phyloP scores from a whole-genome alignment of 1,140 invertebrate species.

The Drosophila mauritiana region DNA sequence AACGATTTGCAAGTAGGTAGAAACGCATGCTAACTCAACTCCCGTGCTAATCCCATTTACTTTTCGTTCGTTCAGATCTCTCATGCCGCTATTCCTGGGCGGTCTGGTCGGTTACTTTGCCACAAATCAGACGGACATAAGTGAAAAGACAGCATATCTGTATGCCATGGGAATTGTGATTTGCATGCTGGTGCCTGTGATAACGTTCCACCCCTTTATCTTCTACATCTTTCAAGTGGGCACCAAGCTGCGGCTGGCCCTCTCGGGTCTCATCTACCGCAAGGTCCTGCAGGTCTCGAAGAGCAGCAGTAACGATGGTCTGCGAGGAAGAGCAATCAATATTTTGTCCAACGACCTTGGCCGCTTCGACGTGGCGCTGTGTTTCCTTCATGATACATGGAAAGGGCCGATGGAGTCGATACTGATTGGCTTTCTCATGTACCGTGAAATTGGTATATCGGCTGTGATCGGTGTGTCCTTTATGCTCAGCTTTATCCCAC shows the following conservation, averaged over 20 bases:
- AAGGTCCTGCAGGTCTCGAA: conserved; percentile 89
- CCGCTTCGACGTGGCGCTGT: conserved; percentile 88
- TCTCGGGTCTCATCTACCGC: conserved; percentile 92
- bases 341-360: conserved; percentile 94
- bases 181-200: conserved; percentile 87
- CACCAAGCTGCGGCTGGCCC: conserved; percentile 91
- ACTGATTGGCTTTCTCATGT: conserved; percentile 91
- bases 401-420: conserved; percentile 91
- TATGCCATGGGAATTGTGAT: conserved; percentile 90
- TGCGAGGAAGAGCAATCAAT: conserved; percentile 94
- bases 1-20: conserved; percentile 85
- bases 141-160: conserved; percentile 87
- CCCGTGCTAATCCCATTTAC: conserved; percentile 27
- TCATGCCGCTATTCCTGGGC: conserved; percentile 89
- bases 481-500: conserved; percentile 92
- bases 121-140: conserved; percentile 84
- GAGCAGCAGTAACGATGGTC: conserved; percentile 90
- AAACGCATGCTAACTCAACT: background rate
- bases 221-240: conserved; percentile 89
- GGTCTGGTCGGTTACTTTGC: conserved; percentile 89
- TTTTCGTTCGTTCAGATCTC: conserved; percentile 87
- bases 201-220: conserved; percentile 92
- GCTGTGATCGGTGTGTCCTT: conserved; percentile 91
- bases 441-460: conserved; percentile 89
- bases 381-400: conserved; percentile 89